Conservation (phyloP, 92 coral and sea anemone genomes). For the Pocillopora grandis region DNA sequence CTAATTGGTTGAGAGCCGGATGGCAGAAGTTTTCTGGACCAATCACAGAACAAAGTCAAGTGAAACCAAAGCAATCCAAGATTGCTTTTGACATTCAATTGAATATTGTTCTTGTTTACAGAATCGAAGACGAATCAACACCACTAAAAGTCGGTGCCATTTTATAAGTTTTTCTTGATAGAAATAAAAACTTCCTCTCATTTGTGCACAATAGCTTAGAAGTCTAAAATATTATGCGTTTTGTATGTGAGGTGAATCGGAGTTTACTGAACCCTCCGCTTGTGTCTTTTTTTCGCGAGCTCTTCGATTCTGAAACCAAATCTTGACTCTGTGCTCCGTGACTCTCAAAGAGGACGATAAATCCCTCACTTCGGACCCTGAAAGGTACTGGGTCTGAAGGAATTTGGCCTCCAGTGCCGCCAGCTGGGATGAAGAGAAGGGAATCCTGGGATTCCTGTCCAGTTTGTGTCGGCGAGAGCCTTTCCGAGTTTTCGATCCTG, state of each 20-base stretch:
- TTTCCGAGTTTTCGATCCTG: slow-evolving; percentile 87
- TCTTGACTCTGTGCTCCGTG: slow-evolving; percentile 90
- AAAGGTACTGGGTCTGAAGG: slow-evolving; percentile 81
- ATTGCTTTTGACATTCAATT: no score
- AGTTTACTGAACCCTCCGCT: slow-evolving; percentile 3
- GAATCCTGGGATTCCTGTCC: slow-evolving; percentile 96
- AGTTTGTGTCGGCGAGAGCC: slow-evolving; percentile 79
- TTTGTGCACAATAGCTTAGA: no score
- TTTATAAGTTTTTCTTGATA: no score
- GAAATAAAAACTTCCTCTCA: no score
- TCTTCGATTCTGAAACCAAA: slow-evolving; percentile 97
- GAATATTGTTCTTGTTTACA: no score
- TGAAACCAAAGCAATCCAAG: no score
- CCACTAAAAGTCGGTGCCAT: no score
- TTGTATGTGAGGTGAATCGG: slow-evolving; percentile 2
- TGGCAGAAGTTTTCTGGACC: no score
- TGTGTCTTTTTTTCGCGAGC: slow-evolving; percentile 86
- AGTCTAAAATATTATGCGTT: not conserved
- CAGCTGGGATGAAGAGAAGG: slow-evolving; percentile 86
- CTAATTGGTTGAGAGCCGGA: no score
- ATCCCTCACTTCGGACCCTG: slow-evolving; percentile 86
- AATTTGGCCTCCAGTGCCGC: slow-evolving; percentile 90
- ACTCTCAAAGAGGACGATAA: slow-evolving; percentile 79
- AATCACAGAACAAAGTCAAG: no score
- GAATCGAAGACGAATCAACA: no score